Conservation (phyloP, 35 echinoderm and acorn worm genomes). For the Eucidaris tribuloides region DNA sequence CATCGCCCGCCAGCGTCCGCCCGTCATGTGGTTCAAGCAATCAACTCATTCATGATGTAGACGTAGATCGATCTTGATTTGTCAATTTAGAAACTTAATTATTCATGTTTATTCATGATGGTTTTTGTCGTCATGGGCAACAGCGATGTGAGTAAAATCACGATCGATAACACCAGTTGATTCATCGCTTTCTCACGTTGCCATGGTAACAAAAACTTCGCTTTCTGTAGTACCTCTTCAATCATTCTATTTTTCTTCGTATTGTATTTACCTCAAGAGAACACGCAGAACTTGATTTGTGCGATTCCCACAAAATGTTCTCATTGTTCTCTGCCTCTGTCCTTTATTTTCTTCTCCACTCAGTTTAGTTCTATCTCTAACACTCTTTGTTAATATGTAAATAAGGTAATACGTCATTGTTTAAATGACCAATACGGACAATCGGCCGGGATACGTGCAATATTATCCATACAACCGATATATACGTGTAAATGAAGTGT, state of each 20-base stretch:
- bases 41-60: slow-evolving; percentile 15
- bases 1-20: neutral
- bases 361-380: neutral
- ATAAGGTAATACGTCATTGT: neutral
- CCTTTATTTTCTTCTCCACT: neutral
- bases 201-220: too few species aligned
- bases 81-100: neutral
- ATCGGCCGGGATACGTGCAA: slow-evolving; percentile 29
- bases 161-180: neutral
- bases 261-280: neutral
- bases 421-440: slow-evolving; percentile 4
- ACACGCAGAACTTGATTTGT: neutral
- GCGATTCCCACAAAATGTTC: neutral
- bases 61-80: neutral
- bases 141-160: neutral
- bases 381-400: neutral
- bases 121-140: neutral
- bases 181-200: neutral
- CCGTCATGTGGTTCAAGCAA: slow-evolving; percentile 16
- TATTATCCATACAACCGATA: slow-evolving; percentile 3
- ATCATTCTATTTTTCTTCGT: neutral
- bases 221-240: neutral
- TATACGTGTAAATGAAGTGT: neutral
- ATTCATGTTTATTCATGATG: neutral
- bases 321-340: neutral